These are phyloP conservation scores for Erethizon dorsatum DNA, from an alignment of 2,797 vertebrate genomes.

Conservation along the genomic window DNA sequence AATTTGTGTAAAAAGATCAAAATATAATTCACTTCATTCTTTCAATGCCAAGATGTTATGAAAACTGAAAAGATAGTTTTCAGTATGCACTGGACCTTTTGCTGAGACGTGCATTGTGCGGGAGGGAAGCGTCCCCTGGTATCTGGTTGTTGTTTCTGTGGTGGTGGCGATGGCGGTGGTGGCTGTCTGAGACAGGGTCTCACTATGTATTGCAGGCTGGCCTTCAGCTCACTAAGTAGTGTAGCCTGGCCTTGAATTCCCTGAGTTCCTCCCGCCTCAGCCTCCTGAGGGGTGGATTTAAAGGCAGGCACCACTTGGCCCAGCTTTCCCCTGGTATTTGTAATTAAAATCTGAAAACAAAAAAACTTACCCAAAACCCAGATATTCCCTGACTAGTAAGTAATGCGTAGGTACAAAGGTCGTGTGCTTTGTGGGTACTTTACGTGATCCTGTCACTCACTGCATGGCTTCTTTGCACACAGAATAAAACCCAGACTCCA, in stretches of 20 bases:
- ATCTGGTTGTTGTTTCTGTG: background rate
- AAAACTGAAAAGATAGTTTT: background rate
- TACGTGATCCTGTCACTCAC: background rate
- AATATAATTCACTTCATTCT: constrained; percentile 7
- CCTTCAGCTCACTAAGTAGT: background rate
- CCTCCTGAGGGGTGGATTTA: background rate
- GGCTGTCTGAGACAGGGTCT: background rate
- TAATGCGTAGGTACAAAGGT: background rate
- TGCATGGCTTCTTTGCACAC: background rate
- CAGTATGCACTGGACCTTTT: background rate
- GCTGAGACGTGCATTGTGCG: background rate
- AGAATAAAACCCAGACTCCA: background rate
- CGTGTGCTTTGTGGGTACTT: background rate
- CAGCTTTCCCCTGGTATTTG: background rate
- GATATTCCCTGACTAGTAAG: background rate
- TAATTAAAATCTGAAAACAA: background rate
- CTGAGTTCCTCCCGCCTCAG: background rate
- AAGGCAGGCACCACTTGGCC: background rate
- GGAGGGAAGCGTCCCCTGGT: background rate
- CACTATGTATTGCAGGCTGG: background rate
- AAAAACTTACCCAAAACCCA: background rate
- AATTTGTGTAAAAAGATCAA: background rate
- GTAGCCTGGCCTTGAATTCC: background rate
- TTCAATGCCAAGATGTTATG: background rate
- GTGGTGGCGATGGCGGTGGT: background rate